These are phyloP conservation scores for Falcunculus frontatus DNA, from an alignment of 2,113 vertebrate species.

Conservation along the genomic window DNA sequence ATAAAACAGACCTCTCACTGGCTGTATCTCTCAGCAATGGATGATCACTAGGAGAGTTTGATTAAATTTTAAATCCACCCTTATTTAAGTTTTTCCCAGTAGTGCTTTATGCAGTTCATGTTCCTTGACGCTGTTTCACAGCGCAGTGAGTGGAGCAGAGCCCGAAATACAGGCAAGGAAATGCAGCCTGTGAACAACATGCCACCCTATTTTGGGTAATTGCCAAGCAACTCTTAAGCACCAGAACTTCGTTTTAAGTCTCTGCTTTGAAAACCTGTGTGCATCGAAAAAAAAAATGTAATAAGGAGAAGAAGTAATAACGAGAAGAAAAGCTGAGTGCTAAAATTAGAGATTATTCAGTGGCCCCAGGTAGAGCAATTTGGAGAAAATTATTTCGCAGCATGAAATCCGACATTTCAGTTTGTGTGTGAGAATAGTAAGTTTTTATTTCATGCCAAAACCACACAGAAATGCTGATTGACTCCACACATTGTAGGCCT, in stretches of 20 bases:
- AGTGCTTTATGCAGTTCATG: background rate
- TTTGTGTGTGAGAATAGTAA: background rate
- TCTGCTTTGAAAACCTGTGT: background rate
- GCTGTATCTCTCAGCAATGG: background rate
- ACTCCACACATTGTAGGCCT: background rate
- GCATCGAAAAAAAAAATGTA: background rate
- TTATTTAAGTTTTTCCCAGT: background rate
- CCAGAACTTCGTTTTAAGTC: background rate
- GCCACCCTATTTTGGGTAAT: background rate
- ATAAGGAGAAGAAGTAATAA: background rate
- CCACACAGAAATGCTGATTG: background rate
- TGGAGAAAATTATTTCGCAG: background rate
- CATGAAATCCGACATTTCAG: background rate
- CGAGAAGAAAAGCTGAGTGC: background rate
- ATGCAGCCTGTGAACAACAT: background rate
- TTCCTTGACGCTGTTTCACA: background rate
- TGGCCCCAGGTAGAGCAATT: background rate
- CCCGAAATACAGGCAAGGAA: background rate
- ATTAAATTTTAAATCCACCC: constrained; percentile 20
- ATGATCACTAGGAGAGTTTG: background rate
- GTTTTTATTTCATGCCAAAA: background rate
- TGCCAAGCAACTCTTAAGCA: background rate
- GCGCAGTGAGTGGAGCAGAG: background rate
- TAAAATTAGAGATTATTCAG: background rate
- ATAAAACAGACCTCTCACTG: background rate